A percentile compares a stretch with the other conserved stretches of the same genome.
These are phyloP conservation scores for Benthosema pterotum DNA, from an alignment of 2,797 vertebrate species.

Conservation along the genomic window DNA sequence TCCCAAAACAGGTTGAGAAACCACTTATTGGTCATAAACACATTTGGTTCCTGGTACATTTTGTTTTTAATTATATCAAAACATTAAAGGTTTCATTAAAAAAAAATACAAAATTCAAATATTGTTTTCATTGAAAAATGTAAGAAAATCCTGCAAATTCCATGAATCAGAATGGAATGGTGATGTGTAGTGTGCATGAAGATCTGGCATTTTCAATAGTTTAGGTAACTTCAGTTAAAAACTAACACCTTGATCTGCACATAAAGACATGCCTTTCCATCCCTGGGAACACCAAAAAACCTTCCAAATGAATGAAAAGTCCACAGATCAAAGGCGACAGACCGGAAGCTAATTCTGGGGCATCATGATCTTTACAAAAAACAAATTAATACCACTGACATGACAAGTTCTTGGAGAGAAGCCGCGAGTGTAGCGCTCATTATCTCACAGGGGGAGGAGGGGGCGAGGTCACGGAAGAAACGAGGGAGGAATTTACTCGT, in stretches of 20 bases:
- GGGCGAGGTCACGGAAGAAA: not conserved
- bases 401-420: constrained; percentile 1
- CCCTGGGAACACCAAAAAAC: constrained; percentile 30
- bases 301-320: constrained; percentile 33
- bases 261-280: constrained; percentile 68
- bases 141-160: too few relatives aligned
- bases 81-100: too few relatives aligned
- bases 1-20: too few relatives aligned
- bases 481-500: not conserved
- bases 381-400: constrained; percentile 31
- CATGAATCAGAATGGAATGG: too few relatives aligned
- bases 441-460: not conserved
- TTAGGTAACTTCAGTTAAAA: constrained; percentile 53
- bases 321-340: constrained; percentile 55
- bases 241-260: constrained; percentile 29
- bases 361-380: constrained; percentile 46
- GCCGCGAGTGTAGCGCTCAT: not conserved
- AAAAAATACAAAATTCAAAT: too few relatives aligned
- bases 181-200: too few relatives aligned
- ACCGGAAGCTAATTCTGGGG: not conserved
- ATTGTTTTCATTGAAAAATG: too few relatives aligned
- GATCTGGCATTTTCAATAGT: too few relatives aligned
- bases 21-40: too few relatives aligned
- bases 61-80: too few relatives aligned
- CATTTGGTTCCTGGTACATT: too few relatives aligned